Percentiles rank a stretch among this genome's conserved stretches.
Evolutionary conservation across 2,113 vertebrate species (phyloP).

Genomic region (Callipepla californica): DNA sequence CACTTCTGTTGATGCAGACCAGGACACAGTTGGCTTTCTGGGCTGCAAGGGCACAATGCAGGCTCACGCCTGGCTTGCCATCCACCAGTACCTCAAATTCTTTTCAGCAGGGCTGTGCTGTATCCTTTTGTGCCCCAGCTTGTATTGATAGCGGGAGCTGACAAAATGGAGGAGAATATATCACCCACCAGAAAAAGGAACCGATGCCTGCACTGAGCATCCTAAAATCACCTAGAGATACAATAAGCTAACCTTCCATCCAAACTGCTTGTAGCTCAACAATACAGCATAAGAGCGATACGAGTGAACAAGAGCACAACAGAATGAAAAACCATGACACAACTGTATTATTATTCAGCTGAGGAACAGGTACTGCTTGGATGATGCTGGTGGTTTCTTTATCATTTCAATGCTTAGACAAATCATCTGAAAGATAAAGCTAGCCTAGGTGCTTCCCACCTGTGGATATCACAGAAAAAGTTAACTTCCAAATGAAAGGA

Average conservation of each 20-base stretch:
- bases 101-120: no score
- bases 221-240: not conserved
- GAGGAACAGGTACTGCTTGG: not conserved
- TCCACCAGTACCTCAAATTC: no score
- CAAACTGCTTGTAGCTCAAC: not conserved
- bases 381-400: not conserved
- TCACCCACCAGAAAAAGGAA: not conserved
- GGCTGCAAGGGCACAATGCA: no score
- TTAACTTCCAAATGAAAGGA: not conserved
- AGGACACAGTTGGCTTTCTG: no score
- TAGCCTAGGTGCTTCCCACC: not conserved
- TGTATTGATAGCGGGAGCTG: no score
- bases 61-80: no score
- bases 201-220: not conserved
- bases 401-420: not conserved
- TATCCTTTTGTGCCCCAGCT: no score
- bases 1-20: no score
- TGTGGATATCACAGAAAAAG: not conserved
- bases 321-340: not conserved
- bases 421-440: not conserved
- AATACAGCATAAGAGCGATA: fast-evolving
- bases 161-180: not conserved
- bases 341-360: not conserved
- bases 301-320: not conserved
- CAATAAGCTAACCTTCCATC: not conserved